phyloP scores from a whole-genome alignment of 2,888 invertebrate species.

The Lepas anatifera region DNA sequence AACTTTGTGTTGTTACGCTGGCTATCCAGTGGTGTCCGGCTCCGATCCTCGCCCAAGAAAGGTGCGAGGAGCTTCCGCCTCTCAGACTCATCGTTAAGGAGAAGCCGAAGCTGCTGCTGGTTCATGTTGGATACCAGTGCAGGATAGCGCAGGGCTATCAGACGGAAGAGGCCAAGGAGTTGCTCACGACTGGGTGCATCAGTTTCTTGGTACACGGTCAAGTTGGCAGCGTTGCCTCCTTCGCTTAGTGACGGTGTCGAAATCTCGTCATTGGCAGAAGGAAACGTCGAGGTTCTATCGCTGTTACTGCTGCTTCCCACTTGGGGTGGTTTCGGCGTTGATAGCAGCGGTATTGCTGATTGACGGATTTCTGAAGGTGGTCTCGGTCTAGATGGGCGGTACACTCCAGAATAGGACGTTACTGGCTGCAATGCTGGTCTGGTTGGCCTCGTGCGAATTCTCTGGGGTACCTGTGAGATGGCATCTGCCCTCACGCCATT shows the following conservation, averaged over 20 bases:
- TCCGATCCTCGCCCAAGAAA: neutral
- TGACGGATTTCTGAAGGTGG: neutral
- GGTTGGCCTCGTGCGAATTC: neutral
- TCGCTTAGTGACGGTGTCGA: too few relatives aligned
- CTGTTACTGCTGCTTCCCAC: too few relatives aligned
- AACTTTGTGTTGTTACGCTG: conserved; percentile 11
- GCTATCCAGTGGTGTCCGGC: neutral
- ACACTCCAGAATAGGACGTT: neutral
- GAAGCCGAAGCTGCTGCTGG: neutral
- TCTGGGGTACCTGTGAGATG: too few relatives aligned
- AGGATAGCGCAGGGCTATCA: conserved; percentile 3
- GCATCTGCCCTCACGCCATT: neutral
- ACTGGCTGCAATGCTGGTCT: neutral
- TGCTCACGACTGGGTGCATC: neutral
- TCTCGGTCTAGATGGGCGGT: neutral
- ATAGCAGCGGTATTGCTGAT: too few relatives aligned
- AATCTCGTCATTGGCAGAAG: too few relatives aligned
- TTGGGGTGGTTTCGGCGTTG: too few relatives aligned
- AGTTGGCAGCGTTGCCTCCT: too few relatives aligned
- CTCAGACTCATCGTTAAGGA: neutral
- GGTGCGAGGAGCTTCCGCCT: neutral
- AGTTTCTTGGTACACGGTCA: too few relatives aligned
- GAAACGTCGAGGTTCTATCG: too few relatives aligned
- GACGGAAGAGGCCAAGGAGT: neutral
- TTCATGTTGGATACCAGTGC: conserved; percentile 3